Conservation (phyloP, 2,113 vertebrate species). For the Telmatochromis sp. region DNA sequence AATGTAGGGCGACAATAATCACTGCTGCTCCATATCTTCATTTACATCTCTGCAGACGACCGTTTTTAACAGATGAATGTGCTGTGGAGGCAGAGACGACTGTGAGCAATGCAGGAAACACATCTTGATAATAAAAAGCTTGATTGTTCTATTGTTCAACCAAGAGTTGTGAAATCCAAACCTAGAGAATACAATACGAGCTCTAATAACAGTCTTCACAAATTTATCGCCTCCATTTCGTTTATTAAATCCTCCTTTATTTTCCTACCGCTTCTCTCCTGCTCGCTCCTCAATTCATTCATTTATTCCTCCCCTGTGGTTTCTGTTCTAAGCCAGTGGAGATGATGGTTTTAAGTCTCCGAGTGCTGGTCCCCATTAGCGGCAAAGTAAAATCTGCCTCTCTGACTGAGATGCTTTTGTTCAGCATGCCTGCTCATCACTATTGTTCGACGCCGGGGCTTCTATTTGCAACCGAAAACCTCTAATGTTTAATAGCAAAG, state of each 20-base stretch:
- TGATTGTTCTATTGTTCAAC: background rate
- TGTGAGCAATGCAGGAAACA: background rate
- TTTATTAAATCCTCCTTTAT: constrained; percentile 13
- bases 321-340: background rate
- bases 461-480: background rate
- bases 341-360: constrained; percentile 3
- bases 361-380: constrained; percentile 6
- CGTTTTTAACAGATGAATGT: background rate
- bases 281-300: background rate
- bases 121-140: background rate
- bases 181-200: background rate
- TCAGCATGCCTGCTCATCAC: background rate
- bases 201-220: constrained; percentile 7
- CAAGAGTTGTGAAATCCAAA: background rate
- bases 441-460: background rate
- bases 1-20: background rate
- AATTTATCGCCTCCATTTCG: background rate
- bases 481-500: background rate
- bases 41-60: background rate
- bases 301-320: constrained; percentile 12
- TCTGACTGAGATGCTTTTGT: background rate
- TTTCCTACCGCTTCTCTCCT: background rate
- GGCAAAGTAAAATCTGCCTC: background rate
- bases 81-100: background rate
- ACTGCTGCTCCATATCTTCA: background rate